Conservation (phyloP, 2,113 vertebrate genomes). For the Pollimyrus isidori region DNA sequence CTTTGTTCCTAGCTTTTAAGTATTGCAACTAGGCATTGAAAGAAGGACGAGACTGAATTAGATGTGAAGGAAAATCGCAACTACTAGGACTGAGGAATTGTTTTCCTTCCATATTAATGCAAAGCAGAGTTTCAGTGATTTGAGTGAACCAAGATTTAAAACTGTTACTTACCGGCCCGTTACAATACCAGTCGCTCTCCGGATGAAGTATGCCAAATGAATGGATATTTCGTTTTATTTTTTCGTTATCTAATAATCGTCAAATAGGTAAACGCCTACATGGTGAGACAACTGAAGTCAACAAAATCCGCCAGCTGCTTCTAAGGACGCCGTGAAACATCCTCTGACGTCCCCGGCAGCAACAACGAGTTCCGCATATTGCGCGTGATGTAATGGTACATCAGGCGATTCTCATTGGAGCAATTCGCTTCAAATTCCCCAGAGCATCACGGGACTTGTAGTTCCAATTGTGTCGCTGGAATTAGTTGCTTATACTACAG, state of each 20-base stretch:
- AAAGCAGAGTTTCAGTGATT: not conserved
- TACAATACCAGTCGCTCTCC: not conserved
- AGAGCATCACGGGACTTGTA: not conserved
- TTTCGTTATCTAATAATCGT: not conserved
- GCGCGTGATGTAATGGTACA: not conserved
- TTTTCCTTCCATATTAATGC: not conserved
- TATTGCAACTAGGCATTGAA: not conserved
- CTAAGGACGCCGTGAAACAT: slow-evolving; percentile 4
- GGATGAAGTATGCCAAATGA: not conserved
- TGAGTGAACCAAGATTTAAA: not conserved
- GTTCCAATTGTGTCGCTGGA: not conserved
- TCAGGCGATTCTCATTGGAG: not conserved
- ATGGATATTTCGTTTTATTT: not conserved
- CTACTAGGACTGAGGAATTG: not conserved
- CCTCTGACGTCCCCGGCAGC: not conserved
- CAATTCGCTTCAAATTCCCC: not conserved
- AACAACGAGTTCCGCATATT: not conserved
- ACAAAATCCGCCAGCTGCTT: not conserved
- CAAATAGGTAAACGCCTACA: not conserved
- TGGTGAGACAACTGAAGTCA: not conserved
- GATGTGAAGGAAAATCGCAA: not conserved
- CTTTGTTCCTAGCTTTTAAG: not conserved
- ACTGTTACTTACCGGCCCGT: not conserved
- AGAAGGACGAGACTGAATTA: not conserved
- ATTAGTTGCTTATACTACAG: not conserved